Base-by-base conservation (phyloP, 2,888 invertebrate genomes). In the Habroteleia sp. region DNA sequence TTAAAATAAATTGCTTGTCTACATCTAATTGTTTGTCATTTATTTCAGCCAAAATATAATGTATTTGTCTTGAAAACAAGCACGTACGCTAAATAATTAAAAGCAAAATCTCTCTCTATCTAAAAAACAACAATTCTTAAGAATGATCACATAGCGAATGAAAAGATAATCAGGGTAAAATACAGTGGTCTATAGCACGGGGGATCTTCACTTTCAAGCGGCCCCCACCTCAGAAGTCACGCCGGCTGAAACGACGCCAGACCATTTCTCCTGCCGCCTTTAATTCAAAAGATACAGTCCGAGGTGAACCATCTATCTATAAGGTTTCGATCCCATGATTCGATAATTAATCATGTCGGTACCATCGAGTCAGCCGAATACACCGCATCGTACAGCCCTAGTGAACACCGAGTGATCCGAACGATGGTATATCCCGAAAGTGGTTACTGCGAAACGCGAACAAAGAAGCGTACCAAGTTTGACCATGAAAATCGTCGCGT, bases 241-340 rank as follows among this genome's bases (percentile, higher is more conserved):
- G 52, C 42, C 58, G 50, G 58, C 42, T 39, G 44, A 52, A 56
- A 58, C 54, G 46, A 20, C 33, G 41, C 77, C 77, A 80, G 81
- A 81, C 54, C 83, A 84, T 83, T 84, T 84, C 83, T 83, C 83
- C 80, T 79, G 77, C 79, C 81, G 81, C 77, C 77, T 77, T 66
- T 76, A 73, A 78, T 76, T 78, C 75, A 72, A 77, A 75, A 81
- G 80, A 76, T 73, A 82, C 82, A 83, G 83, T 82, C 81, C 78
- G 79, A 79, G 76, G 78, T 74, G 81, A 80, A 74, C 65, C 79
- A 76, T 78, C 78, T 33, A 63, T 42, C 39, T 27, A 74, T 17
- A 74, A 68, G 56, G 66, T 73, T 77, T 56, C 65, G 31, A 46
- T 11, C 27, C 46, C 16, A 11, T 16, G 8, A 16, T 13, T 37